phyloP scores from a whole-genome alignment of 1,140 invertebrate species.

The Stegodyphus dumicola region DNA sequence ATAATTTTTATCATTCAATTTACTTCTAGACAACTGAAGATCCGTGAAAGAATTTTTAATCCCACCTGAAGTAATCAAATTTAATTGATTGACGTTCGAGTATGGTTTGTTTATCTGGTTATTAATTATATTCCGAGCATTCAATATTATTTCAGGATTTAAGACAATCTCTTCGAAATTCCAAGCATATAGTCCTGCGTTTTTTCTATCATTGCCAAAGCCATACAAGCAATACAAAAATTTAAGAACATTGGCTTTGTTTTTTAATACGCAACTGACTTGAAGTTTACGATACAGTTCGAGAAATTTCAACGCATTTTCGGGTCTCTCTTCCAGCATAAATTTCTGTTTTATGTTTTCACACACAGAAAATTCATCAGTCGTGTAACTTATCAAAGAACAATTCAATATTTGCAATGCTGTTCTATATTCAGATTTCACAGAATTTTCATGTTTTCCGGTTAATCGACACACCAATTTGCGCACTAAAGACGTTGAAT shows the following conservation, averaged over 20 bases:
- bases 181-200: not conserved
- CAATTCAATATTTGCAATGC: constrained; percentile 23
- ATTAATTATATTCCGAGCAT: constrained; percentile 36
- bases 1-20: not conserved
- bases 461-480: constrained; percentile 38
- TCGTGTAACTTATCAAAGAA: constrained; percentile 10
- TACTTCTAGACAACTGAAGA: not conserved
- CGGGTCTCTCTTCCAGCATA: constrained; percentile 11
- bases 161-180: constrained; percentile 1
- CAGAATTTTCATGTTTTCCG: constrained; percentile 15
- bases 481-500: constrained; percentile 7
- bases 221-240: constrained; percentile 33
- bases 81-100: not conserved
- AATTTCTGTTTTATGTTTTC: constrained; percentile 58
- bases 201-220: not conserved
- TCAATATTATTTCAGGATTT: constrained; percentile 8
- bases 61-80: constrained; percentile 27
- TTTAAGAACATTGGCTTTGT: constrained; percentile 15
- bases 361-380: constrained; percentile 46
- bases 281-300: constrained; percentile 55
- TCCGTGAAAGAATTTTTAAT: not conserved
- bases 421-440: constrained; percentile 16
- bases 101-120: constrained; percentile 36
- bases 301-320: constrained; percentile 48
- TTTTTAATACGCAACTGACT: constrained; percentile 33